Evolutionary conservation across 2,888 invertebrate species (phyloP), one percentile per base, ranked within the genome.

Genomic region (Artemia sinica): DNA sequence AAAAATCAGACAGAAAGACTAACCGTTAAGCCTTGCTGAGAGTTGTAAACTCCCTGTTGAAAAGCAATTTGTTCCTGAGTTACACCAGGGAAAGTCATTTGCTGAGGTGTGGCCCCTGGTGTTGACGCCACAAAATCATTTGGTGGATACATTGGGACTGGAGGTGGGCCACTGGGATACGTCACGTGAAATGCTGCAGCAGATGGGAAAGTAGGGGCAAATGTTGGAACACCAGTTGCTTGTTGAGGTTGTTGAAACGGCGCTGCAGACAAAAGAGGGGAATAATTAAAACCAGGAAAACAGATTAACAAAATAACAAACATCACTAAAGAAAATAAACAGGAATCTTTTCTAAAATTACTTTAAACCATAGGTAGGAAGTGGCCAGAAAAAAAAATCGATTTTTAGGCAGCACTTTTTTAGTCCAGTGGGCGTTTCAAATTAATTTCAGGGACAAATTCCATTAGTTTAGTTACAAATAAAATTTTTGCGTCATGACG

Each of bases 21-120:
- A 14, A 58, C 58, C 18, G 58, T 14, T 58, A 58, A 18, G 8
- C 14, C 14, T 18, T 58, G 58, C 2, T 58, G 58, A 58, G 58
- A n/a, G 18, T 58, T 58, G 18, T 58, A 58, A n/a, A 58, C 14
- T 58, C 58, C 58, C 18, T 58, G 58, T 9, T 58, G 58, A 18
- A 14, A 82, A 13, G 79, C 79, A 78, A 72, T 63, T 77, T 76
- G 66, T 78, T 76, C 50, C 77, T 77, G 52, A n/a, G n/a, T 77
- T 76, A 67, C 76, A 77, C 12, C 75, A 75, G 67, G 75, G 70
- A 73, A 77, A 73, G 10, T 77, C 73, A 50, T 76, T 73, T 48
- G 75, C 73, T 9, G 77, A 71, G 52, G 76, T 72, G 68, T 75
- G 74, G 11, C 76, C 77, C 28, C 76, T 74, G 41, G 77, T 69